These are phyloP conservation scores for Rhopalosiphum maidis DNA, from an alignment of 1,140 invertebrate species.

Conservation along the genomic window DNA sequence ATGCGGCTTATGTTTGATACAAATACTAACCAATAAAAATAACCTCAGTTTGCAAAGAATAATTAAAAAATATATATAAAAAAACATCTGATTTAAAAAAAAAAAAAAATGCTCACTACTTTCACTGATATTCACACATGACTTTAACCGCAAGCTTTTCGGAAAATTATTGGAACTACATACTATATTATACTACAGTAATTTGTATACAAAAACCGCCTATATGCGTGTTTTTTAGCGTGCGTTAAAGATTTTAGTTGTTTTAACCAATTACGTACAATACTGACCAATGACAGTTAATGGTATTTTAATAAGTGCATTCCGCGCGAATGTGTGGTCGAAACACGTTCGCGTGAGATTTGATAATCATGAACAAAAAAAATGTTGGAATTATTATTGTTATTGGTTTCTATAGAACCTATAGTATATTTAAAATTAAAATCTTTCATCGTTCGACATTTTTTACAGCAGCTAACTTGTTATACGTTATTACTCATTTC, in stretches of 20 bases:
- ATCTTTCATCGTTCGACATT: too few species aligned
- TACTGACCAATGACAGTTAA: neutral
- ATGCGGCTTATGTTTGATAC: neutral
- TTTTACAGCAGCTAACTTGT: too few species aligned
- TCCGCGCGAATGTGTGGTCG: neutral
- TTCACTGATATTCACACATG: neutral
- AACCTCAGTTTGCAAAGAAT: neutral
- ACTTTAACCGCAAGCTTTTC: neutral
- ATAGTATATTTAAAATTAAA: neutral
- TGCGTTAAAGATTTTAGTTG: neutral
- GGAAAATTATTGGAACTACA: neutral
- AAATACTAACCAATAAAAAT: neutral
- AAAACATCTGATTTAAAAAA: neutral
- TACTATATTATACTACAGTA: neutral
- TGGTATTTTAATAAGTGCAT: neutral
- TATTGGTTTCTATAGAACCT: neutral
- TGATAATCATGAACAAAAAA: neutral
- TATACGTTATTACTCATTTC: too few species aligned
- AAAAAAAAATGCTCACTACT: neutral
- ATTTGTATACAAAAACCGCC: neutral
- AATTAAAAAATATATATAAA: neutral
- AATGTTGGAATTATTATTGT: neutral
- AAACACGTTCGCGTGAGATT: neutral
- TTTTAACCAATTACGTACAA: neutral
- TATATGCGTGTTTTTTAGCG: neutral